Percentiles rank a stretch among this genome's conserved stretches.
Evolutionary conservation across 2,888 invertebrate genomes (phyloP).

Genomic region (Lypha dubia): DNA sequence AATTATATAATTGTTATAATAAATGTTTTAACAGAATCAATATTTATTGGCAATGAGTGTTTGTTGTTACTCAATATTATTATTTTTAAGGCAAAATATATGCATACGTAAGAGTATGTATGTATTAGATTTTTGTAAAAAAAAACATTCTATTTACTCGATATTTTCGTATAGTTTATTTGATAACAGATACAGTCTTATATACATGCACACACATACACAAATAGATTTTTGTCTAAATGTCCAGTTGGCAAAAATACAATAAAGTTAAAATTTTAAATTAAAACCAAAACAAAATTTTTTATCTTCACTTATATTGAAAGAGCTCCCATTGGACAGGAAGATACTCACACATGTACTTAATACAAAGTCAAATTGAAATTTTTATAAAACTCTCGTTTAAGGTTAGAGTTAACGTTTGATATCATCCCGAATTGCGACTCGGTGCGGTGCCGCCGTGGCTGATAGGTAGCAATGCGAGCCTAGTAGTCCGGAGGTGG

Average conservation of each 20-base stretch:
- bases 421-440: no score
- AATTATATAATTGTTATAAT: conserved; percentile 22
- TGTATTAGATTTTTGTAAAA: neutral
- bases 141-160: neutral
- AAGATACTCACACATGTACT: no score
- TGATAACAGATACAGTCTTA: neutral
- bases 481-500: no score
- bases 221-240: neutral
- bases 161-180: neutral
- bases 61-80: conserved; percentile 7
- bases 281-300: neutral
- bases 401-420: no score
- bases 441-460: no score
- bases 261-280: conserved; percentile 4
- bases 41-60: conserved; percentile 42
- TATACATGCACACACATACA: no score
- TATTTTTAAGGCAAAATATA: neutral
- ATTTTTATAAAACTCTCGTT: no score
- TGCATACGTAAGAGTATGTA: neutral
- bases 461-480: no score
- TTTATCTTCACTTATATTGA: no score
- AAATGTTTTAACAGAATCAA: conserved; percentile 46
- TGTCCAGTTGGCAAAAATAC: neutral
- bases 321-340: no score
- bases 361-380: no score